These are phyloP conservation scores for Netelia virgata DNA, from an alignment of 2,888 invertebrate genomes.

Conservation along the genomic window DNA sequence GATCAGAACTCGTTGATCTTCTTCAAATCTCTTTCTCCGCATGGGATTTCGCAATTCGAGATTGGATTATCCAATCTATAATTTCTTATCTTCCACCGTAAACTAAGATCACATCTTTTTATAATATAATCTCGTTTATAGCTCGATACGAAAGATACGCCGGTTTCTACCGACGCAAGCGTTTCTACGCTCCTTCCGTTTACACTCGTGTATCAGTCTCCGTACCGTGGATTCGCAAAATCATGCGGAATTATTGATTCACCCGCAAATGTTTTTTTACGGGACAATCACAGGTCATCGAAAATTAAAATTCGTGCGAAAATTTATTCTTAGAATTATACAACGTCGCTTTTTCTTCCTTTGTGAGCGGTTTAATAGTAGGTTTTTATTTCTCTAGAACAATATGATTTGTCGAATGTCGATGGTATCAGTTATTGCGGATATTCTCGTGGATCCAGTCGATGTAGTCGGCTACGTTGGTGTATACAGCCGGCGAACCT, in stretches of 20 bases:
- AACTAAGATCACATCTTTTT: too few relatives aligned
- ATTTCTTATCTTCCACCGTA: too few relatives aligned
- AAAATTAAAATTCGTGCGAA: too few relatives aligned
- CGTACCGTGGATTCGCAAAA: slow-evolving; percentile 79
- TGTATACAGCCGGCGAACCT: slow-evolving; percentile 85
- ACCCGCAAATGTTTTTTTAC: slow-evolving; percentile 1
- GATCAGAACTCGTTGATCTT: neutral
- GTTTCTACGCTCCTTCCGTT: slow-evolving; percentile 82
- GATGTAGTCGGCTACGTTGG: slow-evolving; percentile 82
- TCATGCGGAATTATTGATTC: slow-evolving; percentile 70
- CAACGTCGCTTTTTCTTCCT: slow-evolving; percentile 21
- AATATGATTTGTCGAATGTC: neutral
- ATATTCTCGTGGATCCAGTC: slow-evolving; percentile 81
- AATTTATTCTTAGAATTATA: slow-evolving; percentile 61
- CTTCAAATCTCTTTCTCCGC: slow-evolving; percentile 50
- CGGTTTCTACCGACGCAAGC: too few relatives aligned
- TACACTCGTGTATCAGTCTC: slow-evolving; percentile 82
- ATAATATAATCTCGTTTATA: too few relatives aligned
- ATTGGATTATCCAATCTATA: too few relatives aligned
- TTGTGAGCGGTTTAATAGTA: too few relatives aligned
- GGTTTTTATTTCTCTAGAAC: too few relatives aligned
- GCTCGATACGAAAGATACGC: too few relatives aligned
- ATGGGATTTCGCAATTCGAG: neutral
- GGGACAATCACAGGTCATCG: neutral
- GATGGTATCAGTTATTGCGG: neutral